Base-by-base conservation (phyloP, 2,797 vertebrate genomes). In the Protosalanx chinensis region DNA sequence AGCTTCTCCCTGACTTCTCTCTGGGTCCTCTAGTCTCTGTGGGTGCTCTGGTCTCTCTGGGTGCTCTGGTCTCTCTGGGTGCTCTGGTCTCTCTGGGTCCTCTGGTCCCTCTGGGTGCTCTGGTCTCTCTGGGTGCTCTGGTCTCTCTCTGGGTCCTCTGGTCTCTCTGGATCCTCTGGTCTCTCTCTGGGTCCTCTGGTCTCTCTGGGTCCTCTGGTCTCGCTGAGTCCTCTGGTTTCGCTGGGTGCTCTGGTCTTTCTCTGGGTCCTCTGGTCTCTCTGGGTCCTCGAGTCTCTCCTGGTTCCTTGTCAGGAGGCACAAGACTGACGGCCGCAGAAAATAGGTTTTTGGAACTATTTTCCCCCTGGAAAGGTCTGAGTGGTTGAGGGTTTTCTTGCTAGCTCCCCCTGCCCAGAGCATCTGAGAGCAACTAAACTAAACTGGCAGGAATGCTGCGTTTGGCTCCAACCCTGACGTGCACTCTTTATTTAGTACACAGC, bases 331-430 rank as follows among this genome's bases (percentile, higher is more conserved):
- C 8, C 13, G 8, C 10, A 46, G 41, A 46, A 12, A 12, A 41
- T 2, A 10, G 2, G 2, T 13, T 46, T 46, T 46, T 13, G 41
- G 41, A 46, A 41, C 37, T 41, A 41, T 41, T 46, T 46, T 6
- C 35, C 35, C 7, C 10, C 35, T 46, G 10, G 41, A 46, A 85
- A 81, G 83, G 79, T 80, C 81, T 61, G 73, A 84, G 41, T 46
- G 41, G 41, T 46, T 3, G 41, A 13, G 41, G 2, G 7, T 46
- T 13, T 13, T 1, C 41, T 12, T 46, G 41, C 41, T 88, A 85
- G 81, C 29, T 46, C 68, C 85, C 84, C 61, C 83, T 71, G 86
- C 87, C 89, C 87, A 87, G 88, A 91, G 91, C 92, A 93, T 92
- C 89, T 90, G 85, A 86, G 91, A 87, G 88, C 91, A 62, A 76